Evolutionary conservation across 2,113 vertebrate genomes (phyloP).

Genomic region (Butorides virescens): DNA sequence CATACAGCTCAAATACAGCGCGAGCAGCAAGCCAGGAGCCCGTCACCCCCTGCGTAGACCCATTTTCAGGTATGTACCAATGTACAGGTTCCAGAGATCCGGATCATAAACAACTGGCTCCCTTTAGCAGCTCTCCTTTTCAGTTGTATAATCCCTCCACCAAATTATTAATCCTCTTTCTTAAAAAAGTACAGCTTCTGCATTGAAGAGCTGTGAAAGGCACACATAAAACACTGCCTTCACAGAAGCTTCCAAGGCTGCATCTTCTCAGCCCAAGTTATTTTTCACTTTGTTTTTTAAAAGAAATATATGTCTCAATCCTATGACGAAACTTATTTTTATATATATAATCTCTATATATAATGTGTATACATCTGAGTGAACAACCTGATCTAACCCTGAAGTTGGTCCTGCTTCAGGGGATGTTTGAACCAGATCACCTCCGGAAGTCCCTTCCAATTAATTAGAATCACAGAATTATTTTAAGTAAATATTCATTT

Average conservation of each 20-base stretch:
- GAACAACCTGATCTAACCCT: not conserved
- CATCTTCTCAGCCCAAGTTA: not conserved
- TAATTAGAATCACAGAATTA: no score
- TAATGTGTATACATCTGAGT: not conserved
- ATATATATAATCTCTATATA: no score
- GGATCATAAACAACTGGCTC: not conserved
- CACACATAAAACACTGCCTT: not conserved
- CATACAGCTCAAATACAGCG: not conserved
- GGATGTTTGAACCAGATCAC: not conserved
- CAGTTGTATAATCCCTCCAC: not conserved
- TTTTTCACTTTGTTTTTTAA: not conserved
- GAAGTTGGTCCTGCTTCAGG: not conserved
- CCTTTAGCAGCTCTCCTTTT: not conserved
- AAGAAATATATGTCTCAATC: not conserved
- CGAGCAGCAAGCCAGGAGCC: not conserved
- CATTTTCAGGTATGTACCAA: not conserved
- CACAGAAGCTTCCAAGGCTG: not conserved
- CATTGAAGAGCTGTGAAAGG: not conserved
- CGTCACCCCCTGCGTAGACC: not conserved
- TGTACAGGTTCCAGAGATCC: not conserved
- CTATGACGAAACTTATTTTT: not conserved
- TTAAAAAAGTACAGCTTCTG: not conserved
- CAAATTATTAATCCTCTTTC: not conserved
- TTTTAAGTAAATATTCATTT: not conserved
- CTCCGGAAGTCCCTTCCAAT: not conserved